Conservation (phyloP, 2,888 invertebrate genomes). For the Calameuta idolon region DNA sequence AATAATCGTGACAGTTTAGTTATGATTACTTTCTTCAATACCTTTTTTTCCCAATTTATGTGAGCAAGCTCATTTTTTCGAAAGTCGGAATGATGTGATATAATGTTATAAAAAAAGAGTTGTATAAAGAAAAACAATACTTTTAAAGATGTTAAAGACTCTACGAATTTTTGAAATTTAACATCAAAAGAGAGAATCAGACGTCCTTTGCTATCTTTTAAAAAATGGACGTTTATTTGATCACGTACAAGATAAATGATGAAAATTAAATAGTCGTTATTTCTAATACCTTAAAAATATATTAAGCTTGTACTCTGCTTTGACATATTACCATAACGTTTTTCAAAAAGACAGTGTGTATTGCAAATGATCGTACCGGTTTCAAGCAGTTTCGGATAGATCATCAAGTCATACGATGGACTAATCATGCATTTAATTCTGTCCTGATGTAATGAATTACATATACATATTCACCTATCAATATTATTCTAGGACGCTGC, state of each 20-base stretch:
- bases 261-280: constrained; percentile 3
- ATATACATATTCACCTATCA: background rate
- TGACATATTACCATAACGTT: background rate
- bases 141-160: background rate
- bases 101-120: background rate
- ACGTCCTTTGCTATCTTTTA: background rate
- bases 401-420: background rate
- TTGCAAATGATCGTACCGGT: constrained; percentile 4
- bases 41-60: background rate
- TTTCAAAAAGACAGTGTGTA: background rate
- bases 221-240: constrained; percentile 7
- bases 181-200: background rate
- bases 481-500: background rate
- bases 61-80: background rate
- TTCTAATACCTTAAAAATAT: background rate
- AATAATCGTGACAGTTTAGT: background rate
- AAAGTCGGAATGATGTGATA: background rate
- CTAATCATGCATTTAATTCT: background rate
- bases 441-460: background rate
- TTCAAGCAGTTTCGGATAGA: constrained; percentile 3
- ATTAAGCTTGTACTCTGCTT: background rate
- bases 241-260: background rate
- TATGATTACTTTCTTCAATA: background rate
- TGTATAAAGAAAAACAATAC: background rate
- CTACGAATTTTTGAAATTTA: background rate